Percentiles rank a stretch among this genome's conserved stretches.
Evolutionary conservation across 2,888 invertebrate genomes (phyloP).

Genomic region (Sarcophaga rosellei): DNA sequence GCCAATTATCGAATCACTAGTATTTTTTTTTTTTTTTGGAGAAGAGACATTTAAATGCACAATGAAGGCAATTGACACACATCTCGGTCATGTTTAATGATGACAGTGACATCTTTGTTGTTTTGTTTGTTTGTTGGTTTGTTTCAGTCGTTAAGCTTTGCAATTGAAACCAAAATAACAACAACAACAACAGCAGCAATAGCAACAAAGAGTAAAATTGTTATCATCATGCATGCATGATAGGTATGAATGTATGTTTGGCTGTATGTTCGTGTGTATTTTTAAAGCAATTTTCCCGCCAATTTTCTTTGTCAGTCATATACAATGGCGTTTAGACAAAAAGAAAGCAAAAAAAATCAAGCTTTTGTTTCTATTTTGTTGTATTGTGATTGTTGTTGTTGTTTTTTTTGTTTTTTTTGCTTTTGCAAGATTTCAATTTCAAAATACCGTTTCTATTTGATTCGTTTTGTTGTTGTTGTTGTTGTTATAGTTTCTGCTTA

Average conservation of each 20-base stretch:
- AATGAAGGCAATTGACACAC: conserved; percentile 59
- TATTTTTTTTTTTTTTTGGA: not conserved
- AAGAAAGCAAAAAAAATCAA: too few species aligned
- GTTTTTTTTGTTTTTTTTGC: not conserved
- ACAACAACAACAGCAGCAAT: too few species aligned
- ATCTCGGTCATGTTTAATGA: conserved; percentile 19
- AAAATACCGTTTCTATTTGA: not conserved
- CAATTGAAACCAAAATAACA: too few species aligned
- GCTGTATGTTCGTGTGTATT: not conserved
- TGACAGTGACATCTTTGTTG: not conserved
- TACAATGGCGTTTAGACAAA: not conserved
- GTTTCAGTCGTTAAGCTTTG: too few species aligned
- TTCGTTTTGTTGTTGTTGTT: not conserved
- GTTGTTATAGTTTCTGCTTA: not conserved
- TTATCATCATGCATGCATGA: not conserved
- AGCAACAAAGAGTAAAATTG: too few species aligned
- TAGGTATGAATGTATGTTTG: not conserved
- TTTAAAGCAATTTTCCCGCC: conserved; percentile 46
- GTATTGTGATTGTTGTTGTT: not conserved
- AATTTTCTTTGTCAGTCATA: conserved; percentile 28
- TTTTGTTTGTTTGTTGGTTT: not conserved
- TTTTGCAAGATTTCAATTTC: not conserved
- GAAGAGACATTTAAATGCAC: not conserved
- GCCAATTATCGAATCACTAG: not conserved
- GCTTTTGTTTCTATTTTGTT: not conserved